Evolutionary conservation across 2,113 vertebrate genomes (phyloP).

Genomic region (Erythrolamprus reginae): DNA sequence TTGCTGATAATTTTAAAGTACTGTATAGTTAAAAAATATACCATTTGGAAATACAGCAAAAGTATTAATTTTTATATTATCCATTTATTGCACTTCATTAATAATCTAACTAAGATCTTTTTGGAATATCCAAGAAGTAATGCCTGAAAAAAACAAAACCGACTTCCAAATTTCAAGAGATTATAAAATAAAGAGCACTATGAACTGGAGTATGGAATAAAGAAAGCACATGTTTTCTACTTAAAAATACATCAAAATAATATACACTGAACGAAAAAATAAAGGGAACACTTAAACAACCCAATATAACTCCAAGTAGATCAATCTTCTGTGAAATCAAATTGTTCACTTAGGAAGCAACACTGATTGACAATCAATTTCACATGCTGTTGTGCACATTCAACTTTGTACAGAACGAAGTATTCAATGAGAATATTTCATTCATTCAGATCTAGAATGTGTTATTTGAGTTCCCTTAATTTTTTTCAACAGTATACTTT

Average conservation of each 20-base stretch:
- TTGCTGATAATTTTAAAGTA: background rate
- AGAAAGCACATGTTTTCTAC: background rate
- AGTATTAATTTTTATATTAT: background rate
- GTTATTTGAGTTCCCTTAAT: too few relatives aligned
- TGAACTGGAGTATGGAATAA: background rate
- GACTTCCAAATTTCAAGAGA: background rate
- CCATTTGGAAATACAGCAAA: background rate
- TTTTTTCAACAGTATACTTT: too few relatives aligned
- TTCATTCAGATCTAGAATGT: too few relatives aligned
- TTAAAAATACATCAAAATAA: background rate
- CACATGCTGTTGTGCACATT: too few relatives aligned
- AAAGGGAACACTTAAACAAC: too few relatives aligned
- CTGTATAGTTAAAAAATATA: background rate
- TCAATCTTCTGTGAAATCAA: too few relatives aligned
- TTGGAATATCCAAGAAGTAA: background rate
- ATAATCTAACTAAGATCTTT: background rate
- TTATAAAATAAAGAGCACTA: background rate
- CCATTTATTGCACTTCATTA: background rate
- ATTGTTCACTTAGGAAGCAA: too few relatives aligned
- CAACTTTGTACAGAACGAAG: too few relatives aligned
- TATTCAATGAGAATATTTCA: too few relatives aligned
- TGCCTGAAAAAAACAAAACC: background rate
- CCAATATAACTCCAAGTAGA: too few relatives aligned
- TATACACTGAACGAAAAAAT: too few relatives aligned
- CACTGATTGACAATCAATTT: too few relatives aligned